Conservation (phyloP, 1,140 invertebrate genomes). For the Zaprionus inermis region DNA sequence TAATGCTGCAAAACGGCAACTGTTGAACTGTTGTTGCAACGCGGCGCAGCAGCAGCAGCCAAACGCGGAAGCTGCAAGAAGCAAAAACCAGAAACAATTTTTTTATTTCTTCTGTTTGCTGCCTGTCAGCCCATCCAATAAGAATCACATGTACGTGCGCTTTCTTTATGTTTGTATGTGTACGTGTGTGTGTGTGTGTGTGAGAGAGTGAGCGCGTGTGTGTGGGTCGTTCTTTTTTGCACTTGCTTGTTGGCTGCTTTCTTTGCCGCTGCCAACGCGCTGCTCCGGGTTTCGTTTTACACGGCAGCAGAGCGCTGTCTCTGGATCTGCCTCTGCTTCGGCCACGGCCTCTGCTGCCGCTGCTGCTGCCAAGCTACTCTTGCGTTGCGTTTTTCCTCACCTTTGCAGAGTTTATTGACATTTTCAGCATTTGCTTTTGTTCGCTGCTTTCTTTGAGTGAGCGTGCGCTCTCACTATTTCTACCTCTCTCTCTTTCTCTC, state of each 20-base stretch:
- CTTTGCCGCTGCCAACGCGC: constrained; percentile 48
- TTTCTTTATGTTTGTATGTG: constrained; percentile 45
- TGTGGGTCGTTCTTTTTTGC: constrained; percentile 53
- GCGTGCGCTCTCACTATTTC: constrained; percentile 59
- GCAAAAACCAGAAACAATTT: constrained; percentile 68
- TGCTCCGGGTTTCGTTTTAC: constrained; percentile 68
- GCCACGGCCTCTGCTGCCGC: constrained; percentile 17
- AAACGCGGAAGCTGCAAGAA: constrained; percentile 73
- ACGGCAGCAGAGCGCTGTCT: constrained; percentile 40
- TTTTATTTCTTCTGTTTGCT: constrained; percentile 44
- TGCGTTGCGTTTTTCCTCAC: constrained; percentile 81
- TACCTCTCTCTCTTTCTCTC: constrained; percentile 37
- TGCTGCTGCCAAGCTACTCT: constrained; percentile 50
- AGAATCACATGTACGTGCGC: constrained; percentile 59
- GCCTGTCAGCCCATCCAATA: constrained; percentile 52
- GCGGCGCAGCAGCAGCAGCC: constrained; percentile 9
- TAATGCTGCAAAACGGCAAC: constrained; percentile 61
- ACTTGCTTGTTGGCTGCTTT: constrained; percentile 71
- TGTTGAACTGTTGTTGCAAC: constrained; percentile 60
- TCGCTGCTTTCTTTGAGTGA: constrained; percentile 72
- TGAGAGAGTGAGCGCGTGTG: constrained; percentile 9
- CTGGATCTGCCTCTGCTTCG: constrained; percentile 15
- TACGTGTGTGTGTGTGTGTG: constrained; percentile 3
- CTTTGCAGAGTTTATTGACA: constrained; percentile 82
- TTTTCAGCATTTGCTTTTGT: constrained; percentile 80